Base-by-base conservation (phyloP, 2,888 invertebrate species). In the Cordilura impudica region DNA sequence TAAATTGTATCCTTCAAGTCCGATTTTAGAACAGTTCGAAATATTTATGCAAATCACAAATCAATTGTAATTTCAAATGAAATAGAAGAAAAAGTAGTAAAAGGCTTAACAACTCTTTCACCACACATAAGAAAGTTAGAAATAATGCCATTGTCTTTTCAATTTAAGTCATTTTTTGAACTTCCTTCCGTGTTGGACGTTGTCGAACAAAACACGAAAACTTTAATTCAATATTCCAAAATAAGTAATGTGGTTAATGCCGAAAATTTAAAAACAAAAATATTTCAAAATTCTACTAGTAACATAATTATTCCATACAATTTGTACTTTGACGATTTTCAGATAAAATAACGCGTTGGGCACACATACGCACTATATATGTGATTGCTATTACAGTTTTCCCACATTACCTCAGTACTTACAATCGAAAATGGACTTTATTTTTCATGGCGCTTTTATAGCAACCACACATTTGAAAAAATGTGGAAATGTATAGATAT, bases 31-130 rank as follows among this genome's bases (percentile, higher is more conserved):
- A 43, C 43, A 43, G 43, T n/a, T 43, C 43, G 43, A 43, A 43
- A 43, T 56, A 26, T 56, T 26, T 56, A 56, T 56, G 56, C 23
- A 56, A 56, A 29, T 29, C 56, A 23, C 23, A 56, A 56, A 29
- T 56, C 56, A 26, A 26, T 56, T 56, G 56, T 56, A 56, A 56
- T 56, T 56, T 29, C 29, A 26, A 56, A 56, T 56, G 56, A 56
- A 56, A 56, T 56, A 21, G 56, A 23, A 26, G 56, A 56, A 23
- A 56, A 23, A 56, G 56, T 56, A 26, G 56, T 56, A 26, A 23
- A 29, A 29, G 56, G 56, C 12, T 26, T 26, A 23, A 12, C 56
- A 26, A 56, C 56, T 26, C 56, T 56, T 29, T 23, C 23, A 26
- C 23, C 26, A 14, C 23, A 56, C 23, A 56, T 56, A 29, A 14